phyloP scores from a whole-genome alignment of 2,888 invertebrate species.

The Polydrusus tereticollis region DNA sequence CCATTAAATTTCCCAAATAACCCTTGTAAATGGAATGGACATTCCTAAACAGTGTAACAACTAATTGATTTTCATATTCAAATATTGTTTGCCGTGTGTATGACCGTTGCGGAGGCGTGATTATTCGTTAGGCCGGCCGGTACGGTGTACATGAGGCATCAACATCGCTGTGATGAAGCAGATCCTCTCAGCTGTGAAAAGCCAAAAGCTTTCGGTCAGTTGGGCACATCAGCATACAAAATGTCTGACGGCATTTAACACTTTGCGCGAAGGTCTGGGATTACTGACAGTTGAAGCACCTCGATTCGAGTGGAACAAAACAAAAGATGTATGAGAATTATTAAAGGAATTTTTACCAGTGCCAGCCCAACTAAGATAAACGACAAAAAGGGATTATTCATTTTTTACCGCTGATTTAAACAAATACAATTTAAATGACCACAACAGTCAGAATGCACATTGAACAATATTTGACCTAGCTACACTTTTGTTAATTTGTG shows the following conservation, averaged over 20 bases:
- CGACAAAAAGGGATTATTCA: background rate
- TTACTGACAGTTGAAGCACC: conserved; percentile 48
- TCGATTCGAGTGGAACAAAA: conserved; percentile 37
- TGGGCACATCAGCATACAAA: conserved; percentile 53
- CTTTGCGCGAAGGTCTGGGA: conserved; percentile 43
- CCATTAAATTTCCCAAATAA: background rate
- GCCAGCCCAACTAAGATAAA: conserved; percentile 10
- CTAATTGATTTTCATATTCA: conserved; percentile 54
- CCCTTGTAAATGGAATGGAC: conserved; percentile 3
- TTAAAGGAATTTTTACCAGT: conserved; percentile 32
- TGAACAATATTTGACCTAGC: too few relatives aligned
- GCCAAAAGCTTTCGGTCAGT: conserved; percentile 55
- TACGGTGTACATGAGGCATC: conserved; percentile 42
- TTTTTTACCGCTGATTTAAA: background rate
- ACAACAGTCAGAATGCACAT: too few relatives aligned
- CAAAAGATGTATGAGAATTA: conserved; percentile 34
- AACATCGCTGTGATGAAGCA: conserved; percentile 59
- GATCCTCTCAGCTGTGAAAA: conserved; percentile 57
- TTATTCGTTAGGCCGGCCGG: conserved; percentile 62
- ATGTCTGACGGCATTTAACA: conserved; percentile 50
- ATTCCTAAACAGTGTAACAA: conserved; percentile 21
- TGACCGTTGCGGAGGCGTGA: conserved; percentile 46
- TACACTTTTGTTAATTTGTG: too few relatives aligned
- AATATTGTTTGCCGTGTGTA: conserved; percentile 52
- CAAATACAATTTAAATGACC: background rate